Evolutionary conservation across 2,113 vertebrate species (phyloP).

Genomic region (Urocolius indicus): DNA sequence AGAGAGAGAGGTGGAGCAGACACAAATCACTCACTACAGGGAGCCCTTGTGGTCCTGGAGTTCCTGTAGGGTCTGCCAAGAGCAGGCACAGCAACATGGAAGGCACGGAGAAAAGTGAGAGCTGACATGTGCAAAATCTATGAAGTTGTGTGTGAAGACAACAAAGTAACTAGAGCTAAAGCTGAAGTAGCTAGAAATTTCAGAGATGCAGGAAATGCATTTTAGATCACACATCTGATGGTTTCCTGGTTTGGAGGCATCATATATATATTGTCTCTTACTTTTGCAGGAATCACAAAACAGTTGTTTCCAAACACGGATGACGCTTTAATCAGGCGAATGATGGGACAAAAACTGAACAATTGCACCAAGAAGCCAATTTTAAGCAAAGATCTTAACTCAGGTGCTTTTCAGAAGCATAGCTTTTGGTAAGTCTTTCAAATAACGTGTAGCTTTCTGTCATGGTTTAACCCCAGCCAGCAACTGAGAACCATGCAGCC

Average conservation of each 20-base stretch:
- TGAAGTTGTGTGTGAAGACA: neutral
- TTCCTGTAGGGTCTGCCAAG: neutral
- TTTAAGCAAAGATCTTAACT: conserved; percentile 76
- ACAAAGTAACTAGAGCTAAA: neutral
- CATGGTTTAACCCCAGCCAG: too few species aligned
- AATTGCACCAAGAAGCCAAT: conserved; percentile 82
- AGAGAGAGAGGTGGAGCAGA: neutral
- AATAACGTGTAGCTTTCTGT: neutral
- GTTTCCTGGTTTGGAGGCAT: neutral
- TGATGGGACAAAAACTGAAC: conserved; percentile 83
- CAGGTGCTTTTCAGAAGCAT: conserved; percentile 76
- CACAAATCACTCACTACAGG: neutral
- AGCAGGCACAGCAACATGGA: neutral
- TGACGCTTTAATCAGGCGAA: conserved; percentile 78
- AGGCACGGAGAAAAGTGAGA: neutral
- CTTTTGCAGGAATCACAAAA: conserved; percentile 78
- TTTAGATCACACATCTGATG: neutral
- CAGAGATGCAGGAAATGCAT: neutral
- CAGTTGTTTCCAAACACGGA: conserved; percentile 80
- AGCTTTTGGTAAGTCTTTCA: conserved; percentile 67
- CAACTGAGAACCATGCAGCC: too few species aligned
- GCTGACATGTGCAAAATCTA: neutral
- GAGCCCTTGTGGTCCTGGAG: neutral
- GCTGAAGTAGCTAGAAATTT: neutral
- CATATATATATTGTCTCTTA: neutral